Conservation (phyloP, 2,113 vertebrate species). For the Tachysurus vachellii region DNA sequence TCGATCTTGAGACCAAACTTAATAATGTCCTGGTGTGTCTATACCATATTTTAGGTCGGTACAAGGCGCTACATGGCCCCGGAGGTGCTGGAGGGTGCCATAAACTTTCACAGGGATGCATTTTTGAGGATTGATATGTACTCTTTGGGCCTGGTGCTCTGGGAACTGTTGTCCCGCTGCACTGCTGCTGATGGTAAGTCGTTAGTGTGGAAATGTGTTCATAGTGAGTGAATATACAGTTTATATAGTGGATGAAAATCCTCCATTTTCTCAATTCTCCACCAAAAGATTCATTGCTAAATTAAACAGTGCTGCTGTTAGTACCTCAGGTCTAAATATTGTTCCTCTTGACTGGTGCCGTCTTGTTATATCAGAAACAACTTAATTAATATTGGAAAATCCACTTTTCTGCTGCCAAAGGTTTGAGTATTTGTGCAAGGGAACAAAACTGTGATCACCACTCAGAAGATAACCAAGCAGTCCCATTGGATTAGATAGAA, state of each 20-base stretch:
- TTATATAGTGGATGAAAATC: neutral
- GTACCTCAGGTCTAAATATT: neutral
- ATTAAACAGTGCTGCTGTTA: neutral
- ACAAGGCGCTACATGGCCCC: slow-evolving; percentile 98
- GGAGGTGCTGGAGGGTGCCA: slow-evolving; percentile 96
- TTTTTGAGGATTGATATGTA: slow-evolving; percentile 99
- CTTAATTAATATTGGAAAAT: neutral
- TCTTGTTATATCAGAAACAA: neutral
- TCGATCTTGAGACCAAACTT: neutral
- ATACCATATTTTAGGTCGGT: slow-evolving; percentile 79
- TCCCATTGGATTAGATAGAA: neutral
- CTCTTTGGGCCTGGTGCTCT: slow-evolving; percentile 92
- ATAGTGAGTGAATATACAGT: too few relatives aligned
- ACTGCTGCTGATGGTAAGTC: slow-evolving; percentile 86
- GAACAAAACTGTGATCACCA: neutral
- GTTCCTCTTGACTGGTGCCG: neutral
- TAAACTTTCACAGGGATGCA: slow-evolving; percentile 96
- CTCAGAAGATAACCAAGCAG: neutral
- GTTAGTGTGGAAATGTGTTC: neutral
- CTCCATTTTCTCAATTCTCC: neutral
- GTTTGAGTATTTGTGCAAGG: neutral
- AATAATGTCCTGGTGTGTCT: neutral
- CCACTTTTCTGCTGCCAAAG: neutral
- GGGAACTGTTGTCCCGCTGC: slow-evolving; percentile 94
- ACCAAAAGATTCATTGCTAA: neutral